These are phyloP conservation scores for Callinectes sapidus DNA, from an alignment of 2,888 invertebrate genomes.

Conservation along the genomic window DNA sequence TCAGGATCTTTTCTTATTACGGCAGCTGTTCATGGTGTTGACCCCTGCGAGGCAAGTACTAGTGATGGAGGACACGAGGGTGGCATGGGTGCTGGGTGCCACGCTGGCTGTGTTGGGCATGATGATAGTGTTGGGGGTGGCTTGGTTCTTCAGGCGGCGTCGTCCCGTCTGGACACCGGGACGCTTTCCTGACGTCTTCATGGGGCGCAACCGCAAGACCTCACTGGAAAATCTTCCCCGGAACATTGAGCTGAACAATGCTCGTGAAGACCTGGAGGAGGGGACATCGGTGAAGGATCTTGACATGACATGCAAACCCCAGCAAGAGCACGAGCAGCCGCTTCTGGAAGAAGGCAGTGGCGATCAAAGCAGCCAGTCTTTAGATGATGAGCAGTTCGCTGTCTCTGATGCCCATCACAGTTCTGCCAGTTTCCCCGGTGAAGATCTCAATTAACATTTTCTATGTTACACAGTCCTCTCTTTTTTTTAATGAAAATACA, in stretches of 20 bases:
- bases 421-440: neutral
- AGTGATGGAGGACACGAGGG: conserved; percentile 22
- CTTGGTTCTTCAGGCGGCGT: conserved; percentile 6
- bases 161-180: neutral
- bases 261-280: neutral
- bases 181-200: neutral
- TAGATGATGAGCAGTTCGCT: neutral
- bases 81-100: conserved; percentile 39
- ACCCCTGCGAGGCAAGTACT: neutral
- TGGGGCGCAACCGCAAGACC: neutral
- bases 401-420: neutral
- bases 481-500: neutral
- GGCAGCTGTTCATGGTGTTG: conserved; percentile 26
- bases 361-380: neutral
- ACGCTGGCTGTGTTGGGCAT: neutral
- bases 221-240: conserved; percentile 19
- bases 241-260: neutral
- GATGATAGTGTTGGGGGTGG: neutral
- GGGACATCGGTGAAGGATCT: neutral
- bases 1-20: neutral
- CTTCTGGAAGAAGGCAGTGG: neutral
- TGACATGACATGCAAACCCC: neutral
- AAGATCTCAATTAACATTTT: conserved; percentile 15
- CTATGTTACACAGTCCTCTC: too few relatives aligned
- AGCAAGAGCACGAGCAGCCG: neutral